These are phyloP conservation scores for Crioceris asparagi DNA, from an alignment of 2,888 invertebrate genomes.

Conservation along the genomic window DNA sequence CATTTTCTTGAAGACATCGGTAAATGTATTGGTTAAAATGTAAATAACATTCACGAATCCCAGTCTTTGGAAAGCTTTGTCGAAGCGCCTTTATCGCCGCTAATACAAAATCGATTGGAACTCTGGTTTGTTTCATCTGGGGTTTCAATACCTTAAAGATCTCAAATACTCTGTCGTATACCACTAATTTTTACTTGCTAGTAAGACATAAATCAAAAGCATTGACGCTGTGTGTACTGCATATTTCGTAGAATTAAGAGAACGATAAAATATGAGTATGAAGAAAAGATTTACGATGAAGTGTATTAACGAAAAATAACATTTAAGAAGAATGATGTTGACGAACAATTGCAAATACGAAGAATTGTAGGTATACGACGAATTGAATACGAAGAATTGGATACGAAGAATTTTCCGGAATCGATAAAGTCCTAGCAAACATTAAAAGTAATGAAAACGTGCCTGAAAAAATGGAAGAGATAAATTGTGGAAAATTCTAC, in stretches of 20 bases:
- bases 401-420: too few relatives aligned
- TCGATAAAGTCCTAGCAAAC: too few relatives aligned
- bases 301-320: too few relatives aligned
- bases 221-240: background rate
- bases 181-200: background rate
- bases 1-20: background rate
- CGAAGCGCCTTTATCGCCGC: background rate
- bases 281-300: too few relatives aligned
- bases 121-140: background rate
- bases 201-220: constrained; percentile 1
- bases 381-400: too few relatives aligned
- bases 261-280: background rate
- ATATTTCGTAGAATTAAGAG: background rate
- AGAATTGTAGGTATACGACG: too few relatives aligned
- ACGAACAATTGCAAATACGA: too few relatives aligned
- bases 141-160: background rate
- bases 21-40: constrained; percentile 4
- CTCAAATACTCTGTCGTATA: background rate
- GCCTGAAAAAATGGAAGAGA: too few relatives aligned
- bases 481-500: too few relatives aligned
- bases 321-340: too few relatives aligned
- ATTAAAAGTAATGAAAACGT: too few relatives aligned
- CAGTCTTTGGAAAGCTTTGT: background rate
- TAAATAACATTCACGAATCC: background rate
- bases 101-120: constrained; percentile 1